phyloP scores from a whole-genome alignment of 2,797 vertebrate species.

The Melanotaenia nigrans region DNA sequence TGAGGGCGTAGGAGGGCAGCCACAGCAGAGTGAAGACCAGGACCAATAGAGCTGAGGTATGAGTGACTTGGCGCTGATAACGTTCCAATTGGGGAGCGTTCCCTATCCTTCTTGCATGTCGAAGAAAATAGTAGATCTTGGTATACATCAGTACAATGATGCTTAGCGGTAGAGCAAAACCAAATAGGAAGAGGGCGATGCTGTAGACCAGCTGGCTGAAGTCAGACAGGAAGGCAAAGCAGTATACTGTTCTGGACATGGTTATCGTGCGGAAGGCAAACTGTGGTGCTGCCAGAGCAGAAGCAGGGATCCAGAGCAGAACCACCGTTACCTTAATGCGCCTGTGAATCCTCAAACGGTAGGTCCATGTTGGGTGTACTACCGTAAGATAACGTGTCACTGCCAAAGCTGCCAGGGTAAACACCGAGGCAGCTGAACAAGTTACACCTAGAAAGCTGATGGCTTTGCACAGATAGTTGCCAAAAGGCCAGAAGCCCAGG shows the following conservation, averaged over 20 bases:
- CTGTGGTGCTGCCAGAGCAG: slow-evolving; percentile 79
- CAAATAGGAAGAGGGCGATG: slow-evolving; percentile 78
- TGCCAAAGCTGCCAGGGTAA: slow-evolving; percentile 81
- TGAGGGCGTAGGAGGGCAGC: slow-evolving; percentile 84
- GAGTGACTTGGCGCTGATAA: slow-evolving; percentile 84
- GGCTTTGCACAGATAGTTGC: slow-evolving; percentile 79
- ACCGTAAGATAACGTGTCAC: slow-evolving; percentile 82
- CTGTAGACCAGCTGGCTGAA: slow-evolving; percentile 82
- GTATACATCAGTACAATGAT: slow-evolving; percentile 82
- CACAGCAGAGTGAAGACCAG: slow-evolving; percentile 83
- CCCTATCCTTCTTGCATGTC: slow-evolving; percentile 49
- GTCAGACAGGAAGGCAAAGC: slow-evolving; percentile 82
- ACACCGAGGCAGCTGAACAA: slow-evolving; percentile 79
- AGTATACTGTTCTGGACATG: slow-evolving; percentile 58
- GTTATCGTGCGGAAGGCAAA: slow-evolving; percentile 78
- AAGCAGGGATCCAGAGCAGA: slow-evolving; percentile 79
- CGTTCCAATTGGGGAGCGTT: slow-evolving; percentile 77
- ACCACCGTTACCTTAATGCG: slow-evolving; percentile 59
- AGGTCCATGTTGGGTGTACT: slow-evolving; percentile 80
- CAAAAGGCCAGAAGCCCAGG: slow-evolving; percentile 83
- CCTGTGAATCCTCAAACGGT: slow-evolving; percentile 64
- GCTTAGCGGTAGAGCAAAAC: slow-evolving; percentile 79
- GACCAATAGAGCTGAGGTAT: slow-evolving; percentile 83
- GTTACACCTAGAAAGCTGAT: slow-evolving; percentile 84
- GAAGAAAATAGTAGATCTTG: slow-evolving; percentile 83